These are phyloP conservation scores for Cataglyphis hispanica DNA, from an alignment of 1,140 invertebrate genomes.

Conservation along the genomic window DNA sequence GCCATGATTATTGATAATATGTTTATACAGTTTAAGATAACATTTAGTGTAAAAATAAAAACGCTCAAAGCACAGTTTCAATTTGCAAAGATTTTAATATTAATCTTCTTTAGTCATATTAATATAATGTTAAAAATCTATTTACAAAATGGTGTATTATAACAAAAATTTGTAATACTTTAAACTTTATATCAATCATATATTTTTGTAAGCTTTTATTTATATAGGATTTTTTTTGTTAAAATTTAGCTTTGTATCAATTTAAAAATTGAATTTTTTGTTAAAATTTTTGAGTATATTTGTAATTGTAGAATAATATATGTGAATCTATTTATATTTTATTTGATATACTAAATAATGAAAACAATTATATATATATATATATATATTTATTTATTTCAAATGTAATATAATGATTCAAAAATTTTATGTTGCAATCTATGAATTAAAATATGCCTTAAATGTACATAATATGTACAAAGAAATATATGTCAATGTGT, in stretches of 20 bases:
- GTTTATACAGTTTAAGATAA: slow-evolving; percentile 32
- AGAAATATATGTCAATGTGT: slow-evolving; percentile 23
- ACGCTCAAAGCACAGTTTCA: slow-evolving; percentile 7
- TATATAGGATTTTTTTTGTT: not conserved
- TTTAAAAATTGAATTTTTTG: not conserved
- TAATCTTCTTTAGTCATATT: not conserved
- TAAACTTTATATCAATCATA: not conserved
- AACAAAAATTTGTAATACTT: not conserved
- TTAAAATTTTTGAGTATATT: not conserved
- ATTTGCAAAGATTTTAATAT: slow-evolving; percentile 23
- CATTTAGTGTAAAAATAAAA: slow-evolving; percentile 35
- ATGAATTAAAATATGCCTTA: slow-evolving; percentile 63
- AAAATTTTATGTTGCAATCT: slow-evolving; percentile 16
- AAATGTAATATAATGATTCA: slow-evolving; percentile 22
- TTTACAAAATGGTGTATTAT: slow-evolving; percentile 9
- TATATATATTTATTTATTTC: slow-evolving; percentile 5
- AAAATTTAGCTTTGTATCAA: not conserved
- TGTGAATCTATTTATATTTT: slow-evolving; percentile 4
- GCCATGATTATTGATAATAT: slow-evolving; percentile 56
- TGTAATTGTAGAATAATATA: slow-evolving; percentile 27
- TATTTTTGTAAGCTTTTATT: slow-evolving; percentile 15
- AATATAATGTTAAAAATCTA: not conserved
- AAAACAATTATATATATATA: not conserved
- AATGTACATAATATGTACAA: slow-evolving; percentile 65
- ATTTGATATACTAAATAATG: not conserved